Percentiles rank a stretch among this genome's conserved stretches.
Conservation (phyloP, 2,888 invertebrate genomes). For the Lottia gigantea region DNA sequence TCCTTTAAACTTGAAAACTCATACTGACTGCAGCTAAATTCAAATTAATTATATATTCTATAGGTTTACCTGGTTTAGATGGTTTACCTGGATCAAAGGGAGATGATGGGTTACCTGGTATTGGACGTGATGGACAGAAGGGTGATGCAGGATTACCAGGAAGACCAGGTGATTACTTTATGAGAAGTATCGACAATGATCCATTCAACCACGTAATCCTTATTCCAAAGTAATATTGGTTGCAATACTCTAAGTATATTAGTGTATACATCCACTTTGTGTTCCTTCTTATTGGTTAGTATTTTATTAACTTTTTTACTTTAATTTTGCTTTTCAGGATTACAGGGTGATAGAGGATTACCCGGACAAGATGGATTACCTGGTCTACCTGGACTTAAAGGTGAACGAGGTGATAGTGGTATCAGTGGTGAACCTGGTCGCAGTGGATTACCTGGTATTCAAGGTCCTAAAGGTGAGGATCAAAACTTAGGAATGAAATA, state of each 20-base stretch:
- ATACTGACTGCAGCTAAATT: no score
- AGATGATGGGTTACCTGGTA: slow-evolving; percentile 40
- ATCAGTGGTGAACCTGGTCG: slow-evolving; percentile 38
- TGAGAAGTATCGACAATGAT: no score
- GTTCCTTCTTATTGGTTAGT: neutral
- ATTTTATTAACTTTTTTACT: neutral
- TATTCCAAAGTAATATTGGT: no score
- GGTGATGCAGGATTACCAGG: slow-evolving; percentile 66
- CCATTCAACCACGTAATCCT: no score
- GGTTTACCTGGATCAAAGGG: slow-evolving; percentile 60
- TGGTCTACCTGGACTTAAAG: slow-evolving; percentile 52
- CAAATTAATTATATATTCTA: neutral
- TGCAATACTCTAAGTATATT: no score
- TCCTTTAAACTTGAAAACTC: no score
- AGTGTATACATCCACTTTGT: neutral
- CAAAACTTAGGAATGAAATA: no score
- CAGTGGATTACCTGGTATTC: slow-evolving; percentile 52
- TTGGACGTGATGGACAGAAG: slow-evolving; percentile 62
- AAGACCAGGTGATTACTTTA: slow-evolving; percentile 39
- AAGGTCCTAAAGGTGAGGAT: slow-evolving; percentile 47
- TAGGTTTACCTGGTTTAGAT: slow-evolving; percentile 48
- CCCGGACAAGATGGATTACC: slow-evolving; percentile 52
- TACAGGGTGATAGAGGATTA: slow-evolving; percentile 43
- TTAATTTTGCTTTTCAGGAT: slow-evolving; percentile 24
- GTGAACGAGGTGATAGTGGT: slow-evolving; percentile 42